Conservation (phyloP, 1,140 invertebrate genomes). For the Drosophila yakuba region DNA sequence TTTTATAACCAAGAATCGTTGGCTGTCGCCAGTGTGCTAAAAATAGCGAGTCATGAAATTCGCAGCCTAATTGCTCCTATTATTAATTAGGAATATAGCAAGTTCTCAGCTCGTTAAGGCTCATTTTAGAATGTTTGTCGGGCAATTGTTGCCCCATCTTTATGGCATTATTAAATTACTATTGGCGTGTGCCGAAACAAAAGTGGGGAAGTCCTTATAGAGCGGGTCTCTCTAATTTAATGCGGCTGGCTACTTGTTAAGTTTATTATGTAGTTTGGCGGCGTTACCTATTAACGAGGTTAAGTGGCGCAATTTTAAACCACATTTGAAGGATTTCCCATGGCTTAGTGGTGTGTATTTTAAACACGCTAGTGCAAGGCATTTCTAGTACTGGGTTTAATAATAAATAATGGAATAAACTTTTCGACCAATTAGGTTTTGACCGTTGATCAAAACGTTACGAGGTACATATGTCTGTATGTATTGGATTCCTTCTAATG, state of each 20-base stretch:
- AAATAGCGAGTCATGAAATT: conserved; percentile 39
- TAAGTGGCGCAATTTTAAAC: neutral
- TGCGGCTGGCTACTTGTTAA: conserved; percentile 31
- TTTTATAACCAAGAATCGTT: conserved; percentile 27
- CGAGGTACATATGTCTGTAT: too few relatives aligned
- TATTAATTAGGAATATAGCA: conserved; percentile 41
- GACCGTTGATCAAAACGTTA: too few relatives aligned
- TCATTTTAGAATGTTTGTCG: conserved; percentile 29
- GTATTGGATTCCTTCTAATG: neutral
- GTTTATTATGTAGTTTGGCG: conserved; percentile 11
- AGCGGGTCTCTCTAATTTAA: conserved; percentile 10
- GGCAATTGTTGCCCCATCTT: conserved; percentile 20
- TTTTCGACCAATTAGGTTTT: too few relatives aligned
- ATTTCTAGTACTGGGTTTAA: too few relatives aligned
- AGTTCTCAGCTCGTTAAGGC: conserved; percentile 26
- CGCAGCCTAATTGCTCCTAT: conserved; percentile 26
- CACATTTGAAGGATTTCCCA: neutral
- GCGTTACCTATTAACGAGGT: neutral
- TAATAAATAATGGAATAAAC: too few relatives aligned
- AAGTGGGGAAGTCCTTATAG: conserved; percentile 11
- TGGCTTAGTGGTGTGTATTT: neutral
- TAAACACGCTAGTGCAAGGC: too few relatives aligned
- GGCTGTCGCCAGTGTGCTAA: conserved; percentile 23
- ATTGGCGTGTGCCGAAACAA: conserved; percentile 36
- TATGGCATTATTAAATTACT: conserved; percentile 28